Evolutionary conservation across 2,797 vertebrate species (phyloP).

Genomic region (Halcyon badia): DNA sequence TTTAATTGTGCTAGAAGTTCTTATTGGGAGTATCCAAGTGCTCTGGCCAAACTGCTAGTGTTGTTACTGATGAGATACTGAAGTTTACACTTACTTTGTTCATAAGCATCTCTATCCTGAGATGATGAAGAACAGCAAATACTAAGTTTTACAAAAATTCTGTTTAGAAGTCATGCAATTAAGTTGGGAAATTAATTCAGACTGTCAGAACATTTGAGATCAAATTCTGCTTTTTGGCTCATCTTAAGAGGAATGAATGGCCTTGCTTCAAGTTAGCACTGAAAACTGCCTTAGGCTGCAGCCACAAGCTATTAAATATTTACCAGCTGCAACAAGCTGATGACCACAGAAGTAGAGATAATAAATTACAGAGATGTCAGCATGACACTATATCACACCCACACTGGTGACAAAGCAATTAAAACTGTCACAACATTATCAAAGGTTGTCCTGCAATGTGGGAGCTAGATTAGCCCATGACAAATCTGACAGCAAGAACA

Average conservation of each 20-base stretch:
- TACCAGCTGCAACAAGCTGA: background rate
- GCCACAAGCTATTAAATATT: background rate
- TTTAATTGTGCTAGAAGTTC: background rate
- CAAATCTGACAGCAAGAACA: background rate
- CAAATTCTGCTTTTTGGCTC: background rate
- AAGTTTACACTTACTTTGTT: background rate
- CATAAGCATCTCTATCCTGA: background rate
- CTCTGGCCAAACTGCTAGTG: background rate
- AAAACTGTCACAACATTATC: background rate
- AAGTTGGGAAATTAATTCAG: background rate
- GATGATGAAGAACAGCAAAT: background rate
- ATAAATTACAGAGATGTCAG: background rate
- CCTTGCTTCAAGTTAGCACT: background rate
- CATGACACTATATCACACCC: background rate
- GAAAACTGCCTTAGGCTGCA: background rate
- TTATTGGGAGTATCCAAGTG: background rate
- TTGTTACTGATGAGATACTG: background rate
- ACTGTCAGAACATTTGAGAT: background rate
- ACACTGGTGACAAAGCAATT: background rate
- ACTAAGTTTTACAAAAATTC: background rate
- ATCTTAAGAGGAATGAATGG: background rate
- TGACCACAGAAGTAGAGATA: background rate
- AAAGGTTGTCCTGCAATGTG: background rate
- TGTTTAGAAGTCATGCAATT: background rate
- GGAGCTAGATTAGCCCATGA: background rate